phyloP scores from a whole-genome alignment of 1,140 invertebrate genomes.

The Drosophila micromelanica region DNA sequence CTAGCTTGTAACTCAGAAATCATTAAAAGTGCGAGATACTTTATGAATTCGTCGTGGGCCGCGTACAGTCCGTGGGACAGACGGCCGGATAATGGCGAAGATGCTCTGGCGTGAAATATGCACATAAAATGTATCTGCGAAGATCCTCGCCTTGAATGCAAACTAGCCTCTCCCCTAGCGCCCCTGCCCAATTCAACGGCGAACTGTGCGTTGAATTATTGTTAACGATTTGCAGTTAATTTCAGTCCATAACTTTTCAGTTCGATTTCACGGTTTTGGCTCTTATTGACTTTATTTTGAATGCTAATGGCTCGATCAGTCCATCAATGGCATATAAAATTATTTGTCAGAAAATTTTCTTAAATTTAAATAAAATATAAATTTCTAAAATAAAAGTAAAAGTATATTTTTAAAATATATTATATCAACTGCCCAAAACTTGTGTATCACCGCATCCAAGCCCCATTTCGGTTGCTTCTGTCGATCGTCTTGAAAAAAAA shows the following conservation, averaged over 20 bases:
- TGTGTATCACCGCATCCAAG: not conserved
- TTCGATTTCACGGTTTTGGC: constrained; percentile 61
- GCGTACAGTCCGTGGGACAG: no score
- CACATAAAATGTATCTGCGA: constrained; percentile 60
- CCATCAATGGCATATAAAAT: constrained; percentile 29
- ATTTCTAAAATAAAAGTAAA: no score
- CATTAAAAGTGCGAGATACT: constrained; percentile 80
- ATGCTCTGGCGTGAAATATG: constrained; percentile 66
- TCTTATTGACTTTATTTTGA: constrained; percentile 70
- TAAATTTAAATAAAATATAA: no score
- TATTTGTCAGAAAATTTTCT: not conserved
- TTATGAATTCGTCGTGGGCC: constrained; percentile 80
- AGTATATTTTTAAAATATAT: no score
- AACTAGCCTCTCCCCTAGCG: constrained; percentile 30
- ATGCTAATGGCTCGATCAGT: constrained; percentile 70
- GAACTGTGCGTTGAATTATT: constrained; percentile 62
- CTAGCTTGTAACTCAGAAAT: constrained; percentile 78
- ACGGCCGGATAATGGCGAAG: no score
- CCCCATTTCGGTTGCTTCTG: not conserved
- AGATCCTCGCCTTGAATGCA: constrained; percentile 64
- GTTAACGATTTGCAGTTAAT: constrained; percentile 80
- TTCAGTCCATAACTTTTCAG: constrained; percentile 53
- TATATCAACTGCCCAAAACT: no score
- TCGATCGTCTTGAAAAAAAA: constrained; percentile 33
- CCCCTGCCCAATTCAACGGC: not conserved